Evolutionary conservation across 2,797 vertebrate species (phyloP).

Genomic region (Coccyzus lansbergi): DNA sequence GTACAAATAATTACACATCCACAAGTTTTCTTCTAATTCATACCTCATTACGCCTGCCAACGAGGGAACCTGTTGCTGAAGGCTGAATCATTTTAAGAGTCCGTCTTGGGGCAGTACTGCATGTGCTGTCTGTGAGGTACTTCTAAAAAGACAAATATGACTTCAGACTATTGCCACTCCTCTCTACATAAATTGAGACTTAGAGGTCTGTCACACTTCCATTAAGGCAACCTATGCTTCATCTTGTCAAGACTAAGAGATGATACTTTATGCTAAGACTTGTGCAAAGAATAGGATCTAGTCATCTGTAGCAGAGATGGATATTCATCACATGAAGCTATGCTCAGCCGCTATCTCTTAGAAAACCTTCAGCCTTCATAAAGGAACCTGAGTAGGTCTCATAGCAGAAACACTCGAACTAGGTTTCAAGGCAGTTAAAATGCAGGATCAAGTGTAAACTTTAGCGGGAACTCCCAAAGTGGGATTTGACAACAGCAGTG

Average conservation of each 20-base stretch:
- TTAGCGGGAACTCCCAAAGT: not conserved
- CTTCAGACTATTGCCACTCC: not conserved
- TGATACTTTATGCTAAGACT: not conserved
- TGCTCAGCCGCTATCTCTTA: not conserved
- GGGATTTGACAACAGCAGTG: not conserved
- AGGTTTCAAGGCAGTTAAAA: not conserved
- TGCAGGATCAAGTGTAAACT: not conserved
- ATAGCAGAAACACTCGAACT: not conserved
- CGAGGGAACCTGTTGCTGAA: conserved; percentile 80
- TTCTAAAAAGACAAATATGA: conserved; percentile 70
- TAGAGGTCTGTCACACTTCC: not conserved
- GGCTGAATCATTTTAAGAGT: conserved; percentile 89
- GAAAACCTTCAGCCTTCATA: not conserved
- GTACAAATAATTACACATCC: not conserved
- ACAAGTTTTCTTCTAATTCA: not conserved
- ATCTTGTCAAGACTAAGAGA: not conserved
- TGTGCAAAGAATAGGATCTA: not conserved
- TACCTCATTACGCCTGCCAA: conserved; percentile 86
- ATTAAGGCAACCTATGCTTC: not conserved
- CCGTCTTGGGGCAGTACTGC: conserved; percentile 75
- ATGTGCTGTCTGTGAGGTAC: conserved; percentile 70
- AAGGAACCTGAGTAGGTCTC: not conserved
- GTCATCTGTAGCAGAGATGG: not conserved
- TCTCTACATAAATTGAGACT: not conserved
- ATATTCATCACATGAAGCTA: not conserved